Evolutionary conservation across 2,113 vertebrate species (phyloP), one percentile per base, ranked within the genome.

Genomic region (Hystrix brachyura): DNA sequence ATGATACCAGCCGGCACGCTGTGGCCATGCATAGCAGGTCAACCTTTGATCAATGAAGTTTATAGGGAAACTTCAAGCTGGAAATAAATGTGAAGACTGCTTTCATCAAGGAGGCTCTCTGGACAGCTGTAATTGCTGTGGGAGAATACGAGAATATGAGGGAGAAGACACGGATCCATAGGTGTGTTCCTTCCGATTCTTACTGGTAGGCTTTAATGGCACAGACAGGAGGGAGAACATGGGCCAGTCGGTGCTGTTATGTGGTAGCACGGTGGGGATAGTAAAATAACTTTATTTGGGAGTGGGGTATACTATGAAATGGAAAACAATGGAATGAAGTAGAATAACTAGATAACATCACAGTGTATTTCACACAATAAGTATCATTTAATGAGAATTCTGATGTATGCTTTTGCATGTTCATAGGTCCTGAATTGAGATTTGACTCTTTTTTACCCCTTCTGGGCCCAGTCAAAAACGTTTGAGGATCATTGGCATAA

Each of bases 11-110:
- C 3, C n/a, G 62, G 32, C 18, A 65, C 5, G 0, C 79, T 4
- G n/a, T 71, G 62, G 48, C 79, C 74, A 46, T 60, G 91, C 74
- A 79, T 46, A 27, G 4, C 46, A 87, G 32, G 65, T 90, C 59
- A 89, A 23, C 83, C 88, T 93, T 69, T 89, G 89, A 92, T 94
- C 84, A 80, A 9, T 65, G 92, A 90, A 96, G 84, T 80, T 78
- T 48, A 84, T 3, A 55, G 53, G 87, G 67, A 80, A 91, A 78
- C 29, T 78, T 74, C 64, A 84, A n/a, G 10, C 14, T 65, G 71
- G 71, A 90, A 82, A 84, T 83, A 74, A 59, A 71, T 29, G 43
- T 82, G 57, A 83, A 97, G 83, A 81, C 87, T 51, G 19, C 14
- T 55, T 71, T 55, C 57, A 46, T 29, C 4, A 11, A 67, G 71